These are phyloP conservation scores for Oreohelix idahoensis DNA, from an alignment of 1,140 invertebrate species.

Conservation along the genomic window DNA sequence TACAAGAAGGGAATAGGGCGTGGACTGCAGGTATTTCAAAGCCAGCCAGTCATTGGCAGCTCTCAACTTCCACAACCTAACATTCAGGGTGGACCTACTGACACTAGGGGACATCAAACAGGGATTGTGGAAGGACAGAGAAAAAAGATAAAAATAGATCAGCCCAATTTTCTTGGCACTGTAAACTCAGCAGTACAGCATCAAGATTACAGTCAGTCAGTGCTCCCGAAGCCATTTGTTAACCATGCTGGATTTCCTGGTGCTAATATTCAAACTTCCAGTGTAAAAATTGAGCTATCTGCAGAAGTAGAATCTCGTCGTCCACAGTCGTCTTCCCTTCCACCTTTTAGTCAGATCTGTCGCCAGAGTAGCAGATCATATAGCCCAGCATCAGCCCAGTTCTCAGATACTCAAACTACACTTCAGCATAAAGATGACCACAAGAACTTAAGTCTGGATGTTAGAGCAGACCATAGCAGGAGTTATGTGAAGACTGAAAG, in stretches of 20 bases:
- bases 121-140: not conserved
- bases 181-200: not conserved
- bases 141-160: constrained; percentile 26
- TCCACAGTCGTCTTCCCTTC: constrained; percentile 31
- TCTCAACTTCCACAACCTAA: not conserved
- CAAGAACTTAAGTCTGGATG: not conserved
- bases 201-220: not conserved
- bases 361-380: constrained; percentile 13
- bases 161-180: not conserved
- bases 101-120: not conserved
- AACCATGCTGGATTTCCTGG: not conserved
- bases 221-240: not conserved
- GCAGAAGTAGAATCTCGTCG: constrained; percentile 4
- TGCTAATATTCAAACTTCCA: not conserved
- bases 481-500: not conserved
- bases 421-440: not conserved
- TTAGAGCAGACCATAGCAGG: not conserved
- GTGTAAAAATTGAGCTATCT: constrained; percentile 18
- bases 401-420: not conserved
- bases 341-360: constrained; percentile 40
- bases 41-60: not conserved
- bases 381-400: constrained; percentile 27
- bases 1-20: constrained; percentile 11
- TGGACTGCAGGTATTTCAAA: not conserved
- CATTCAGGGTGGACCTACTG: not conserved